Evolutionary conservation across 92 coral and sea anemone species (phyloP), one percentile per base, ranked within the genome.

Genomic region (Isaurus tuberculatus): DNA sequence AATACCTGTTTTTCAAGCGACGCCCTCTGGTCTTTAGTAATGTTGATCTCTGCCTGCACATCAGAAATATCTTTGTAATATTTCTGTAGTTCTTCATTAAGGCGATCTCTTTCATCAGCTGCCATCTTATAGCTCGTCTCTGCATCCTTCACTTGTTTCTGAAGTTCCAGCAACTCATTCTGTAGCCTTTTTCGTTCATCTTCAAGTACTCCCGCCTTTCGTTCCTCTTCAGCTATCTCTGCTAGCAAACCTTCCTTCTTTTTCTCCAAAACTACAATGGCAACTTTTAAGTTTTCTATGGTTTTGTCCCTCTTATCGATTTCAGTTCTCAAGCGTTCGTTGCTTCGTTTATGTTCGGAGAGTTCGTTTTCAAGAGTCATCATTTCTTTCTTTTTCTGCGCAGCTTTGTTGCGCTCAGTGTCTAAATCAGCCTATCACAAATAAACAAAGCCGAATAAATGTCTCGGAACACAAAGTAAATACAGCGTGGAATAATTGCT

Each of bases 181-280:
- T 92, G 99, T 23, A 94, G 86, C 32, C 93, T 94, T 60, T 94
- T 91, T 74, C 87, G 92, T 81, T 97, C 99, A 28, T 84, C 91
- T 64, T 94, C 99, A 72, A 94, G 88, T 25, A 90, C 84, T 22
- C 92, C 89, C 60, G 88, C 88, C 86, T 91, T 91, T 67, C 83
- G 72, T 49, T 97, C 97, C 74, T 92, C 87, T 33, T 89, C 85
- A 25, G 89, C 93, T 36, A 89, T 89, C 74, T 97, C 99, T 20
- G 89, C 94, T 19, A 91, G 88, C 80, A 94, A 82, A 42, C 80
- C 85, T 30, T 97, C 98, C 2, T 94, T 85, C 82, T 94, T 90
- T 65, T 86, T 84, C 81, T 97, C 98, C 57, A 94, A 90, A 29
- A 92, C 85, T 57, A 88, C 79, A 70, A 92, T 92, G 73, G 86